phyloP scores from a whole-genome alignment of 2,113 vertebrate genomes.

The Pipa parva region DNA sequence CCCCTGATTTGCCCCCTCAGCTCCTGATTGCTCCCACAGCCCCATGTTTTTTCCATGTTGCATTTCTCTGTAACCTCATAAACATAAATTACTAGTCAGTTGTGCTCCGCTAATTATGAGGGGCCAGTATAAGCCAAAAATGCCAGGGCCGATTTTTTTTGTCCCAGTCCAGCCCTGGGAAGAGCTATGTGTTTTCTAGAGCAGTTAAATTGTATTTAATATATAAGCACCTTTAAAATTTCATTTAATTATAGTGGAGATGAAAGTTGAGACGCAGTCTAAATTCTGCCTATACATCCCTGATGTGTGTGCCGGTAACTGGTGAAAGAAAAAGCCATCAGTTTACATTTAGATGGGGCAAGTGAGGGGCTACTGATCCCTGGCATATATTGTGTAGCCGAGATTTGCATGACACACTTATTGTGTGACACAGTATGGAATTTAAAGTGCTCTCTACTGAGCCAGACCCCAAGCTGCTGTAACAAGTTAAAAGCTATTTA shows the following conservation, averaged over 20 bases:
- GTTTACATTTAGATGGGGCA: slow-evolving; percentile 2
- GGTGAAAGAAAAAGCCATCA: background rate
- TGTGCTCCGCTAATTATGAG: too few relatives aligned
- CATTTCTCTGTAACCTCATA: too few relatives aligned
- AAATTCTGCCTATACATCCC: background rate
- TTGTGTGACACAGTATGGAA: slow-evolving; percentile 10
- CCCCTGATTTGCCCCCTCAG: too few relatives aligned
- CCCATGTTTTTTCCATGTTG: too few relatives aligned
- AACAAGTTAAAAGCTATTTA: slow-evolving; percentile 43
- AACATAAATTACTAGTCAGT: too few relatives aligned
- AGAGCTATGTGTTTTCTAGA: too few relatives aligned
- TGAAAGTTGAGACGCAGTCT: background rate
- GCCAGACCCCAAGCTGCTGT: slow-evolving; percentile 19
- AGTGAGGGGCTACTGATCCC: background rate
- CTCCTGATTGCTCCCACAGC: too few relatives aligned
- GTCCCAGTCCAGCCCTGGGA: too few relatives aligned
- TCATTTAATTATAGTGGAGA: background rate
- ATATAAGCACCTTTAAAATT: background rate
- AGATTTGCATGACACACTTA: slow-evolving; percentile 4
- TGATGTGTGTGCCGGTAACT: too few relatives aligned
- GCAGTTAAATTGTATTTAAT: background rate
- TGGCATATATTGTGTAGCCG: background rate
- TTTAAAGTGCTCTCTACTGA: slow-evolving; percentile 21
- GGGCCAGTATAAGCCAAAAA: too few relatives aligned
- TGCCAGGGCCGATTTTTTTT: too few relatives aligned